Conservation (phyloP, 2,888 invertebrate genomes). For the Nemotelus pantherinus region DNA sequence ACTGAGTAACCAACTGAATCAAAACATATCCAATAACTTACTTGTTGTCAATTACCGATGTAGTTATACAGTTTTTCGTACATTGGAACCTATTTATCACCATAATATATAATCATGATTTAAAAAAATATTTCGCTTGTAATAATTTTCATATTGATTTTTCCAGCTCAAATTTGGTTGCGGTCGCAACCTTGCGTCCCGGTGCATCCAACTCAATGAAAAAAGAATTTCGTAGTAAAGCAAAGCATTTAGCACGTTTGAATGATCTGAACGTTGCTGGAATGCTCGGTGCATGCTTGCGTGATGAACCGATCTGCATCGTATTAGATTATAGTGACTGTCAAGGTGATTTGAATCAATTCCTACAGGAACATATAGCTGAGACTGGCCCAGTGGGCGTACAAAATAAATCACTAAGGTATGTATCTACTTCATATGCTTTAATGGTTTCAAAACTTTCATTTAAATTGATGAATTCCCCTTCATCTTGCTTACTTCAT, state of each 20-base stretch:
- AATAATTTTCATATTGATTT: neutral
- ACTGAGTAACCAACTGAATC: too few relatives aligned
- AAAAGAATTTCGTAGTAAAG: slow-evolving; percentile 78
- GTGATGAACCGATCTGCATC: slow-evolving; percentile 78
- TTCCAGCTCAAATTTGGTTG: slow-evolving; percentile 69
- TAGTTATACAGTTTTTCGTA: too few relatives aligned
- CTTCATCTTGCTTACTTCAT: slow-evolving; percentile 14
- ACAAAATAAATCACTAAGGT: slow-evolving; percentile 78
- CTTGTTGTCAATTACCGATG: too few relatives aligned
- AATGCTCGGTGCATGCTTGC: slow-evolving; percentile 77
- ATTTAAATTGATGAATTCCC: slow-evolving; percentile 23
- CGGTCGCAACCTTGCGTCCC: slow-evolving; percentile 77
- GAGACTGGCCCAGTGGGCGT: slow-evolving; percentile 74
- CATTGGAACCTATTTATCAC: too few relatives aligned
- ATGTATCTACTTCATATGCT: slow-evolving; percentile 50
- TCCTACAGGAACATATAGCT: slow-evolving; percentile 81
- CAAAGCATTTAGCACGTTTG: slow-evolving; percentile 74
- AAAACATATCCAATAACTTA: too few relatives aligned
- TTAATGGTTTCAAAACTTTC: neutral
- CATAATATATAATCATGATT: neutral
- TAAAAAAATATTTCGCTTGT: neutral
- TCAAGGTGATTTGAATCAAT: slow-evolving; percentile 85
- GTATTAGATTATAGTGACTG: slow-evolving; percentile 74
- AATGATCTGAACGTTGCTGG: slow-evolving; percentile 77
- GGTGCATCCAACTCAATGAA: slow-evolving; percentile 70